Percentiles rank a stretch among this genome's conserved stretches.
Evolutionary conservation across 1,140 invertebrate genomes (phyloP).

Genomic region (Acromyrmex echinatior): DNA sequence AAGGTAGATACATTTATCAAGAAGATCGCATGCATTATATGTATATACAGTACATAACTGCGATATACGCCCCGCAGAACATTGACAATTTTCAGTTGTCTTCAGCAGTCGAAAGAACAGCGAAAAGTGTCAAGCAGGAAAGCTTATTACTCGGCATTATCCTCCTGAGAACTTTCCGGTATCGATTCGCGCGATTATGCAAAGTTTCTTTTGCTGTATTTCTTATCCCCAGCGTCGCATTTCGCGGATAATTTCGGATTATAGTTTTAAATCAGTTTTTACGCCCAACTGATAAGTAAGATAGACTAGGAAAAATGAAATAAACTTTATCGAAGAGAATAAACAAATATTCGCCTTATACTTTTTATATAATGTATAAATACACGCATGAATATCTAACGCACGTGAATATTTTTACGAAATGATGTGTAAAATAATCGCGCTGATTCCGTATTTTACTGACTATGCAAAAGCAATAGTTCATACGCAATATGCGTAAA

Average conservation of each 20-base stretch:
- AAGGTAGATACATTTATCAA: neutral
- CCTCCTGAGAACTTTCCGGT: neutral
- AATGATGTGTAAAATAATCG: neutral
- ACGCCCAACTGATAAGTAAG: constrained; percentile 1
- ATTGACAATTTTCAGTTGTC: too few relatives aligned
- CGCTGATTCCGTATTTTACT: neutral
- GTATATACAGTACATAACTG: neutral
- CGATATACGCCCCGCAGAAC: neutral
- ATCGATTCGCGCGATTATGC: constrained; percentile 23
- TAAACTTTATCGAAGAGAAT: neutral
- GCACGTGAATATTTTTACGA: neutral
- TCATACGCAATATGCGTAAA: neutral
- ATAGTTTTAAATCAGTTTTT: constrained; percentile 18
- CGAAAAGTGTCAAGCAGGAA: neutral
- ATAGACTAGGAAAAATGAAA: neutral
- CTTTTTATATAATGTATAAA: neutral
- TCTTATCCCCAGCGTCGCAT: neutral
- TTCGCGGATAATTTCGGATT: neutral
- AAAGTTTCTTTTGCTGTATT: constrained; percentile 8
- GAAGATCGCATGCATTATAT: neutral
- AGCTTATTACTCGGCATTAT: neutral
- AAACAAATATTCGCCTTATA: neutral
- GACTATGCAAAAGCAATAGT: neutral
- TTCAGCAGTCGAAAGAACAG: constrained; percentile 5
- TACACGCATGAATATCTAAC: neutral